phyloP scores from a whole-genome alignment of 2,888 invertebrate genomes.

The Hirtodrosophila trivittata region DNA sequence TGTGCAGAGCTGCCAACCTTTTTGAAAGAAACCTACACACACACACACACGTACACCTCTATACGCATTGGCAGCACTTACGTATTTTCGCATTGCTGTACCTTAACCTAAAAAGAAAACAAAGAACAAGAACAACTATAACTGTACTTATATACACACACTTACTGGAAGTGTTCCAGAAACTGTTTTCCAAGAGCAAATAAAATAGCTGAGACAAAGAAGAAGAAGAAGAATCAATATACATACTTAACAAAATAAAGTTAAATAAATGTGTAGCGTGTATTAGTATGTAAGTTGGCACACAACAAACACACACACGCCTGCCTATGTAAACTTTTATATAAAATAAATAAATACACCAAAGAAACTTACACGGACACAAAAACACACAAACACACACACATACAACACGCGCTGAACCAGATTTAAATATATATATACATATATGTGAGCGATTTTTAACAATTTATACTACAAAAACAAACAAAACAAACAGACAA shows the following conservation, averaged over 20 bases:
- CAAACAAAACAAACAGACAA: conserved; percentile 34
- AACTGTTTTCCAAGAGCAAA: conserved; percentile 8
- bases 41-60: conserved; percentile 18
- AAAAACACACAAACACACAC: conserved; percentile 24
- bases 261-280: conserved; percentile 75
- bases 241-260: conserved; percentile 69
- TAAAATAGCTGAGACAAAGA: conserved; percentile 17
- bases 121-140: conserved; percentile 51
- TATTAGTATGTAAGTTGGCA: conserved; percentile 68
- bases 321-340: conserved; percentile 74
- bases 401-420: conserved; percentile 50
- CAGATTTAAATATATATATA: conserved; percentile 47
- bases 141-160: conserved; percentile 66
- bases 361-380: conserved; percentile 40
- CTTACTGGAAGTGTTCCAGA: conserved; percentile 15
- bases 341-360: conserved; percentile 57
- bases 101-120: conserved; percentile 50
- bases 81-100: conserved; percentile 77
- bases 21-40: conserved; percentile 56
- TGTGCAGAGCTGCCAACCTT: conserved; percentile 69
- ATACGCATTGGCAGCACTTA: conserved; percentile 61
- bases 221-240: conserved; percentile 33
- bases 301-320: conserved; percentile 43
- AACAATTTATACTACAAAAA: conserved; percentile 65
- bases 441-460: conserved; percentile 67